phyloP scores from a whole-genome alignment of 2,888 invertebrate species.

The Acanthoscelides obtectus region DNA sequence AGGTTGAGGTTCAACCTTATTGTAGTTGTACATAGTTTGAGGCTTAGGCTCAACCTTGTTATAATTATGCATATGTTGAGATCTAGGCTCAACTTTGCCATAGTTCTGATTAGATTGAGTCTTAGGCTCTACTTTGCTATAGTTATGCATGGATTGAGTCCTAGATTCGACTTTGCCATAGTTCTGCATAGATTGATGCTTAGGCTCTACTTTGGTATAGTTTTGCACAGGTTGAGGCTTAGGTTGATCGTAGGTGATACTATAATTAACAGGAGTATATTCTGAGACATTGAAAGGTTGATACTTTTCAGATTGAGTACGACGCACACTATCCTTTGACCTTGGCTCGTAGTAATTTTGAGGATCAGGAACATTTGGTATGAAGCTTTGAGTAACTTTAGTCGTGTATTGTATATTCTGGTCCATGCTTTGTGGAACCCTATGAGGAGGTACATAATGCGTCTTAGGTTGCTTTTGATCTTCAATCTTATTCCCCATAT shows the following conservation, averaged over 20 bases:
- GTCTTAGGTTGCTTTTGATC: not conserved
- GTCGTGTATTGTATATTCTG: not conserved
- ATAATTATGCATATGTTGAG: too few species aligned
- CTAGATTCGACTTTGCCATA: too few species aligned
- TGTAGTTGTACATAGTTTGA: not conserved
- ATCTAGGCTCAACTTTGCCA: conserved; percentile 11
- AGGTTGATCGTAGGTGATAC: conserved; percentile 18
- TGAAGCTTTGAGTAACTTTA: conserved; percentile 5
- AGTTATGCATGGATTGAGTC: not conserved
- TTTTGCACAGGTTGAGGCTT: conserved; percentile 5
- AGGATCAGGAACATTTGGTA: conserved; percentile 7
- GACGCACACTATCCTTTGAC: not conserved
- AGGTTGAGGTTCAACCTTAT: not conserved
- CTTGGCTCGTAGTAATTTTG: not conserved
- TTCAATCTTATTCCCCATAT: conserved; percentile 18
- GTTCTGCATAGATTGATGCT: conserved; percentile 1
- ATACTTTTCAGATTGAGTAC: not conserved
- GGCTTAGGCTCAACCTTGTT: conserved; percentile 17
- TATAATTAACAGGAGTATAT: conserved; percentile 14
- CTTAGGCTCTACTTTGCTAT: not conserved
- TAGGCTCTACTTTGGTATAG: conserved; percentile 1
- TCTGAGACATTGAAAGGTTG: not conserved
- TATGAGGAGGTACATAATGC: conserved; percentile 6
- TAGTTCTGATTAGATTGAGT: not conserved
- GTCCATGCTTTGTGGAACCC: not conserved